Evolutionary conservation across 2,797 vertebrate species (phyloP).

Genomic region (Clarias platycephalus): DNA sequence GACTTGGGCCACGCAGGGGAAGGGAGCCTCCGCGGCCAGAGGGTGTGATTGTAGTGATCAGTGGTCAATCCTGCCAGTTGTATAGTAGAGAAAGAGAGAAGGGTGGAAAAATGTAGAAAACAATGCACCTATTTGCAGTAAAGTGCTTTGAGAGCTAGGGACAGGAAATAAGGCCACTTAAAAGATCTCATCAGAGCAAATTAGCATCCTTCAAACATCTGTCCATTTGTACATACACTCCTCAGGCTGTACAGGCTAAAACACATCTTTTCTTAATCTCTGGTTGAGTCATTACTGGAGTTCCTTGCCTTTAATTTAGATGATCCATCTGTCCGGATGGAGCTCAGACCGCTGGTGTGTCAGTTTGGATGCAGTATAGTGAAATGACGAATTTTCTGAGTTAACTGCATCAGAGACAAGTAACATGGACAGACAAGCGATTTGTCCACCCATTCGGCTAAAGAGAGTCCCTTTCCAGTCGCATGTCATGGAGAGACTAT

Average conservation of each 20-base stretch:
- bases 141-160: slow-evolving; percentile 77
- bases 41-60: slow-evolving; percentile 29
- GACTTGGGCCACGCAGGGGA: slow-evolving; percentile 73
- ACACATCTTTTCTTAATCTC: slow-evolving; percentile 60
- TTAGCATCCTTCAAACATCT: slow-evolving; percentile 65
- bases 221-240: slow-evolving; percentile 56
- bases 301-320: slow-evolving; percentile 63
- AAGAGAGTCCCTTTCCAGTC: slow-evolving; percentile 42
- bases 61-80: slow-evolving; percentile 11
- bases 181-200: slow-evolving; percentile 68
- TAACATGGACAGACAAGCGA: slow-evolving; percentile 38
- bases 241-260: slow-evolving; percentile 57
- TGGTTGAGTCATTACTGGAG: slow-evolving; percentile 57
- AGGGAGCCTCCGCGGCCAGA: neutral
- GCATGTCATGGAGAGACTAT: slow-evolving; percentile 33
- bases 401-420: slow-evolving; percentile 38
- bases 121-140: slow-evolving; percentile 69
- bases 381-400: slow-evolving; percentile 49
- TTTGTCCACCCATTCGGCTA: slow-evolving; percentile 48
- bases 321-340: slow-evolving; percentile 53
- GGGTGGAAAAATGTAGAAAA: slow-evolving; percentile 28
- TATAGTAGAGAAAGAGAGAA: slow-evolving; percentile 8
- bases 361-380: slow-evolving; percentile 42
- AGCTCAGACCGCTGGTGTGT: slow-evolving; percentile 43
- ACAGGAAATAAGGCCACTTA: slow-evolving; percentile 79